These are phyloP conservation scores for Toxotes lorentzi DNA, from an alignment of 2,797 vertebrate genomes.

Conservation along the genomic window DNA sequence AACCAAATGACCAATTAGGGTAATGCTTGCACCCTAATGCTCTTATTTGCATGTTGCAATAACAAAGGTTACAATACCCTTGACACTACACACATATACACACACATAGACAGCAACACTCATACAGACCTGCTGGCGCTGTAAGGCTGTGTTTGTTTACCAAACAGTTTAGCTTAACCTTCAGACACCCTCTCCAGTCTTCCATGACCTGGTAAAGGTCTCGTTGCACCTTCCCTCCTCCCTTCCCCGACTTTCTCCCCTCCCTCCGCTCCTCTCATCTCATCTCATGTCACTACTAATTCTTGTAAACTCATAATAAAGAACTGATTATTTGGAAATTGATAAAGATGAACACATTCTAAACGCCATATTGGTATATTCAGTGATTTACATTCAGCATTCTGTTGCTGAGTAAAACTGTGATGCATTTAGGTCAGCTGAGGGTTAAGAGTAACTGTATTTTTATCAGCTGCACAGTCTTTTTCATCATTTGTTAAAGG, in stretches of 20 bases:
- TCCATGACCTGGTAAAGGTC: constrained; percentile 39
- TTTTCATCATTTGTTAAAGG: not conserved
- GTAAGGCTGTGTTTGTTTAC: constrained; percentile 64
- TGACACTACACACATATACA: constrained; percentile 28
- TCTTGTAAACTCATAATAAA: constrained; percentile 12
- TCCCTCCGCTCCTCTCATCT: not conserved
- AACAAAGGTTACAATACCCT: constrained; percentile 61
- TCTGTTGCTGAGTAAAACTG: not conserved
- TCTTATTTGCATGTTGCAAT: constrained; percentile 37
- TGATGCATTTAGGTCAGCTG: not conserved
- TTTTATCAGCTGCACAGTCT: not conserved
- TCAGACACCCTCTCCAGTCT: constrained; percentile 48
- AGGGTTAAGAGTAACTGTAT: not conserved
- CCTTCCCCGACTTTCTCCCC: not conserved
- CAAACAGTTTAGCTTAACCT: constrained; percentile 65
- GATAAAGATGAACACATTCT: not conserved
- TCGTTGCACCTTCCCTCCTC: not conserved
- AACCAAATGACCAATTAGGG: constrained; percentile 57
- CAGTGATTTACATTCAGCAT: not conserved
- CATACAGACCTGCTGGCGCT: not conserved
- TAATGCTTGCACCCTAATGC: constrained; percentile 47
- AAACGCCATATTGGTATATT: not conserved
- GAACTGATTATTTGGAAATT: not conserved
- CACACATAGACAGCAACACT: constrained; percentile 1
- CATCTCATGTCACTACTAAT: constrained; percentile 1